Evolutionary conservation across 2,113 vertebrate genomes (phyloP), one percentile per base, ranked within the genome.

Genomic region (Stigmatopora argus): DNA sequence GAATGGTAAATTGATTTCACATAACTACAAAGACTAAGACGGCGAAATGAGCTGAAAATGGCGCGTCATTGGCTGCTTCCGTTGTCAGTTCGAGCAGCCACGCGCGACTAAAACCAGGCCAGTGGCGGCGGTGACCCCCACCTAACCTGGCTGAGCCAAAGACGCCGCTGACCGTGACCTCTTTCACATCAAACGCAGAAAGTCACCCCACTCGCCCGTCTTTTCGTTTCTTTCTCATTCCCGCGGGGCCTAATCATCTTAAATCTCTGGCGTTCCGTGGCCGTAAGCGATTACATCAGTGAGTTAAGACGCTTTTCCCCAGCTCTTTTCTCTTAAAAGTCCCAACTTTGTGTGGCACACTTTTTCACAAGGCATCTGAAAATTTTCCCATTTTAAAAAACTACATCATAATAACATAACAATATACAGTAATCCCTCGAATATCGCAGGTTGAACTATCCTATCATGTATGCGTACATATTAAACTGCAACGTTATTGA

Each of bases 251-350:
- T 41, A 38, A 51, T 75, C 61, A 71, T 60, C 73, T 75, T 61
- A 51, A 83, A 67, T 45, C 73, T 79, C 70, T 75, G 64, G 49
- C 47, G 73, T 45, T 74, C 66, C 67, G 21, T 74, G 68, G 78
- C 64, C 69, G 70, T 65, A 80, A 72, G 48, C 56, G 70, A 85
- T 19, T 61, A 77, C 74, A 76, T 31, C 53, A 3, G 19, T 9
- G 69, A 74, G 82, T 89, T 88, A 85, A 80, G 81, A 78, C 84
- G 87, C 76, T 66, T 74, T 67, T 64, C 71, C 3, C 26, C 18
- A 38, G 62, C 63, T 47, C 11, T n/a, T 77, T 71, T 21, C n/a
- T 61, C 34, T 66, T 5, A 10, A 48, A 53, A 26, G 21, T 2
- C 2, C 11, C n/a, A 51, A 7, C 11, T 19, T 11, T 53, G 51